Evolutionary conservation across 2,888 invertebrate species (phyloP), one percentile per base, ranked within the genome.

Genomic region (Pediacus dermestoides): DNA sequence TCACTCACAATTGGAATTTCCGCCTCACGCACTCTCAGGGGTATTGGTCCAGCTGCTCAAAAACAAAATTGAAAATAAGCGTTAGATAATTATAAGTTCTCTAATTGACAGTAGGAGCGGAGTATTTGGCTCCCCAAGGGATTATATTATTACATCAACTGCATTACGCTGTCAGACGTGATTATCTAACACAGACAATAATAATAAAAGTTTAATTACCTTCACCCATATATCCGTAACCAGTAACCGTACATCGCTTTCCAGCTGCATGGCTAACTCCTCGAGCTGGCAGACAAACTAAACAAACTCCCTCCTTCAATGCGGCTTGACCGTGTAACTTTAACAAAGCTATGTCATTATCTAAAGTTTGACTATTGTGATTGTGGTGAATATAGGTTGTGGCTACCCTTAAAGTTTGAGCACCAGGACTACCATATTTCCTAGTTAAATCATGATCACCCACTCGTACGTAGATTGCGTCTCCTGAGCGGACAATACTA

Each of bases 381-480:
- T 93, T 93, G 69, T 93, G 93, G 62, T 93, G 93, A 44, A 93
- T 93, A 67, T 93, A 93, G 0, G 92, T 92, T 34, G 93, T 93
- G 35, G 90, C 89, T 1, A 93, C 92, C 9, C 90, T 75, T 11
- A 92, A 72, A 0, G 92, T 92, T 71, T 92, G 91, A 1, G 92
- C 92, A 6, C 90, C 91, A 0, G 90, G 89, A 52, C 89, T 91
- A 16, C 91, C 92, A 64, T 88, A 89, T 67, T 91, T 90, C 40
- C 88, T 74, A 1, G 91, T 93, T 49, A 93, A 71, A 70, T 93
- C 92, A 63, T 91, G 90, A 68, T 93, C 93, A 0, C 93, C 93
- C 0, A 92, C 92, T 25, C 92, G 78, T 7, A 93, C 91, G 68
- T 91, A 93, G 54, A 93, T 91, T 2, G 91, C 88, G 68, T 93